Evolutionary conservation across 2,888 invertebrate species (phyloP).

Genomic region (Ptychoptera albimana): DNA sequence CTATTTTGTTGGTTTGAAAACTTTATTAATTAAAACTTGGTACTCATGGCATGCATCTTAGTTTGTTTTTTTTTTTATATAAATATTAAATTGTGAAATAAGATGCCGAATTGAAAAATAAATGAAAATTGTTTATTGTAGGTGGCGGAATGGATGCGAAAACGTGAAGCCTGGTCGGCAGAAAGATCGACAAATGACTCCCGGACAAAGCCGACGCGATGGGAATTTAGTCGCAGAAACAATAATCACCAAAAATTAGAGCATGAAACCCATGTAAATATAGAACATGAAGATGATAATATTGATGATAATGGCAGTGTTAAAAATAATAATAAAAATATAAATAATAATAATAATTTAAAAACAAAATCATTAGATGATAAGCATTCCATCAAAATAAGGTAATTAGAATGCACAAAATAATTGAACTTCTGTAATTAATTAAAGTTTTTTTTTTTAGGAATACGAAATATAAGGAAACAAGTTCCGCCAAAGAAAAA

Average conservation of each 20-base stretch:
- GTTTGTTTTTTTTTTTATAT: neutral
- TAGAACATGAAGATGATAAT: conserved; percentile 12
- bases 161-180: conserved; percentile 77
- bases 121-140: conserved; percentile 9
- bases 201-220: conserved; percentile 50
- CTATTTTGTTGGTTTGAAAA: neutral
- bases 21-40: neutral
- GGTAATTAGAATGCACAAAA: conserved; percentile 14
- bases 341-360: too few species aligned
- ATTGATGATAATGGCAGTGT: neutral
- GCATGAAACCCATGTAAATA: conserved; percentile 15
- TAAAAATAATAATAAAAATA: neutral
- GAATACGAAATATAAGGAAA: conserved; percentile 15
- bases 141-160: conserved; percentile 53
- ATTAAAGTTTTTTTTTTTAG: conserved; percentile 17
- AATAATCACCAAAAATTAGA: conserved; percentile 26
- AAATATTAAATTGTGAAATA: neutral
- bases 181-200: conserved; percentile 44
- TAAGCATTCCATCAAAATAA: conserved; percentile 26
- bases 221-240: conserved; percentile 54
- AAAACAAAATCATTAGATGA: conserved; percentile 14
- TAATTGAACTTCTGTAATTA: neutral
- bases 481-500: conserved; percentile 26
- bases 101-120: neutral
- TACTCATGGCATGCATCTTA: conserved; percentile 1